Conservation (phyloP, 1,140 invertebrate species). For the Alviniconcha marisindica region DNA sequence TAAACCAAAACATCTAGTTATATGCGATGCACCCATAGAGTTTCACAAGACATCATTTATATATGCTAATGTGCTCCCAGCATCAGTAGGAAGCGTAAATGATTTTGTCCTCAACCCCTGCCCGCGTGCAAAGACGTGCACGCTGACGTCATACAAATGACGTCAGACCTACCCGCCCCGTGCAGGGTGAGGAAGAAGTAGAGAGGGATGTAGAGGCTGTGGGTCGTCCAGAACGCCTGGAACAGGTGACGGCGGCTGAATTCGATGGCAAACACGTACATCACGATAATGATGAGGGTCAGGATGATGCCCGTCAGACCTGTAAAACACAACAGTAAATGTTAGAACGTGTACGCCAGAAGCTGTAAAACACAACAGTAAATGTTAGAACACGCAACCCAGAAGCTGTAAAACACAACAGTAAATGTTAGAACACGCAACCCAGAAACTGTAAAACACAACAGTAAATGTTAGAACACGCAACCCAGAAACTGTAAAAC, state of each 20-base stretch:
- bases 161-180: conserved; percentile 82
- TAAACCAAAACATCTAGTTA: too few species aligned
- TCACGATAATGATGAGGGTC: conserved; percentile 95
- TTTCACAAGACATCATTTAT: too few species aligned
- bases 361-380: conserved; percentile 75
- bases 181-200: conserved; percentile 95
- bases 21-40: too few species aligned
- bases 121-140: too few species aligned
- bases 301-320: conserved; percentile 94
- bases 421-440: background rate
- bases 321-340: conserved; percentile 66
- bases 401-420: conserved; percentile 75
- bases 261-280: conserved; percentile 97
- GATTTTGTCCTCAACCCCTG: too few species aligned
- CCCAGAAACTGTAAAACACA: conserved; percentile 75
- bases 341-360: background rate
- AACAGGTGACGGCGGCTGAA: conserved; percentile 89
- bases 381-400: background rate
- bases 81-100: too few species aligned
- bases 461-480: background rate
- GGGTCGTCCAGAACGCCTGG: conserved; percentile 91
- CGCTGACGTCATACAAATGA: too few species aligned
- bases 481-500: background rate
- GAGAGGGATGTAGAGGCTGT: conserved; percentile 92
- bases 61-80: too few species aligned